Evolutionary conservation across 2,113 vertebrate species (phyloP).

Genomic region (Phasianus colchicus): DNA sequence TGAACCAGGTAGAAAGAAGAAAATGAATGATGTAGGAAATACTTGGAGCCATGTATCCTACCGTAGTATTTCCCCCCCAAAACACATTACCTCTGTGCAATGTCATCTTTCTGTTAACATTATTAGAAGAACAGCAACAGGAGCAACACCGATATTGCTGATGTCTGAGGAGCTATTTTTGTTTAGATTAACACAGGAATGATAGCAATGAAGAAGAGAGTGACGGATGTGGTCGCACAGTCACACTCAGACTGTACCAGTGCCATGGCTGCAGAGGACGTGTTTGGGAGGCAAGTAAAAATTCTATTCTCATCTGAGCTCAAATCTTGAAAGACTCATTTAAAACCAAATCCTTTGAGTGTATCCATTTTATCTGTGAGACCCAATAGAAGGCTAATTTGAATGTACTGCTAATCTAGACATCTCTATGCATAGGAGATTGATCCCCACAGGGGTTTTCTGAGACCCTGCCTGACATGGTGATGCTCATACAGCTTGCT

Average conservation of each 20-base stretch:
- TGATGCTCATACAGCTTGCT: not conserved
- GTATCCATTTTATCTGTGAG: slow-evolving; percentile 64
- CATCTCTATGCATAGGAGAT: not conserved
- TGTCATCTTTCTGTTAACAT: not conserved
- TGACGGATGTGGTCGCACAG: rapidly evolving
- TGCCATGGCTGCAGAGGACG: not conserved
- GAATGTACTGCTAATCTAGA: slow-evolving; percentile 63
- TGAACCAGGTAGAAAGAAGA: not conserved
- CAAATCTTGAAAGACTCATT: slow-evolving; percentile 62
- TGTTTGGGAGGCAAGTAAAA: slow-evolving; percentile 28
- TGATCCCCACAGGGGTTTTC: not conserved
- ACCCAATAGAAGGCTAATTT: slow-evolving; percentile 63
- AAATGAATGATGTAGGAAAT: not conserved
- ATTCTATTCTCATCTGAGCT: slow-evolving; percentile 56
- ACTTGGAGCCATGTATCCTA: not conserved
- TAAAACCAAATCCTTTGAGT: slow-evolving; percentile 62
- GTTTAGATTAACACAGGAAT: not conserved
- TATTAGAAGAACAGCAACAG: not conserved
- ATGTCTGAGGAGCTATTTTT: not conserved
- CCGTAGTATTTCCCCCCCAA: not conserved
- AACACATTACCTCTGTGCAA: not conserved
- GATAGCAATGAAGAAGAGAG: not conserved
- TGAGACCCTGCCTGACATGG: slow-evolving; percentile 12
- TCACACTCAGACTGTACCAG: not conserved
- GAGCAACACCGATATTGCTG: not conserved